Base-by-base conservation (phyloP, 2,888 invertebrate species). In the Spodoptera picta region DNA sequence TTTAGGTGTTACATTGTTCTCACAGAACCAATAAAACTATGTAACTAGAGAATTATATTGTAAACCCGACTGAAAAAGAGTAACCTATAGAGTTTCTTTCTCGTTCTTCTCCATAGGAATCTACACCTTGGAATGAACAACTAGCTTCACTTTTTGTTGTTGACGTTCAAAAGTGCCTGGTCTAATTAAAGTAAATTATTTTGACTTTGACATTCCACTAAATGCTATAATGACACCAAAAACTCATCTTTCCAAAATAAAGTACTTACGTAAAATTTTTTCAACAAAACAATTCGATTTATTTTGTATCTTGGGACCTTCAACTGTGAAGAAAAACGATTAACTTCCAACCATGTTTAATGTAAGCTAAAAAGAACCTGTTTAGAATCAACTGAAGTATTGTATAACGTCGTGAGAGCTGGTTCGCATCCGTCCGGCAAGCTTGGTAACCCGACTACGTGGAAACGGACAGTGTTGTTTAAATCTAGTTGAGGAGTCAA, bases 331-430 rank as follows among this genome's bases (percentile, higher is more conserved):
- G 63, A 69, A 75, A 68, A 66, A 56, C 61, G 49, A 75, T 73
- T 74, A 65, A 65, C 66, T 70, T 73, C 78, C 71, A 75, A 54
- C 68, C 66, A 59, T 68, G 70, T 70, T 69, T 68, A 76, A 78
- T 78, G 69, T 69, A 51, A 67, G 57, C 62, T 73, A 77, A 70
- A 70, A 69, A 69, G 73, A 87, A 87, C 86, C 83, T 71, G 86
- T 85, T 86, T 81, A 60, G 67, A 77, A 69, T 72, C 56, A 70
- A 82, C 79, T 80, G 81, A 79, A 83, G 78, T 81, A 83, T 84
- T 85, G 80, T 83, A 78, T 83, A 80, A 78, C 70, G 80, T 74
- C 83, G 81, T 83, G 83, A 82, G 85, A 84, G 79, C 76, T 73
- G 55, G 48, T 49, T 46, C 58, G 77, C 79, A 81, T 84, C 83